Evolutionary conservation across 2,888 invertebrate species (phyloP).

Genomic region (Leptarthrus brevirostris): DNA sequence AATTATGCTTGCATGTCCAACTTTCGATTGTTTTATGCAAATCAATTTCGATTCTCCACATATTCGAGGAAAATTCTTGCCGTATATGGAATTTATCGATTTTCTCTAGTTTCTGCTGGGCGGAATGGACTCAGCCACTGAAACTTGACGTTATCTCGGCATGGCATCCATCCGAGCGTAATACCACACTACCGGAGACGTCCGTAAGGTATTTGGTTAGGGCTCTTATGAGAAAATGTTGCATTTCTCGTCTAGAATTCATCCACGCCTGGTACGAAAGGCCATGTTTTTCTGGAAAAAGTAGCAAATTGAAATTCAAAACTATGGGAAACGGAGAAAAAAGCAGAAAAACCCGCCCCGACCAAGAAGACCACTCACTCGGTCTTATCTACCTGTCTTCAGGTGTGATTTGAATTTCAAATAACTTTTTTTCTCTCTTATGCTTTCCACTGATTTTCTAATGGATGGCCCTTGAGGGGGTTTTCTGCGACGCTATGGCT

Average conservation of each 20-base stretch:
- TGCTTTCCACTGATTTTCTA: too few species aligned
- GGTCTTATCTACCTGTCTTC: too few species aligned
- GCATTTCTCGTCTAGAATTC: slow-evolving; percentile 42
- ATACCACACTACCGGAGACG: slow-evolving; percentile 3
- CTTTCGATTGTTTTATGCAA: too few species aligned
- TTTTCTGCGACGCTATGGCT: too few species aligned
- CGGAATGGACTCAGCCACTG: not conserved
- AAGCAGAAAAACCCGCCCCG: not conserved
- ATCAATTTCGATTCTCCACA: too few species aligned
- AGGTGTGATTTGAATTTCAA: not conserved
- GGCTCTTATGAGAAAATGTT: too few species aligned
- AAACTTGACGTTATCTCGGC: slow-evolving; percentile 27
- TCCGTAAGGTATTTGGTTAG: not conserved
- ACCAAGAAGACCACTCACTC: not conserved
- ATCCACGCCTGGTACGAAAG: slow-evolving; percentile 58
- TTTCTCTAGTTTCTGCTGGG: not conserved
- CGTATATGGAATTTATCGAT: slow-evolving; percentile 32
- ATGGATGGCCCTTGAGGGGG: too few species aligned
- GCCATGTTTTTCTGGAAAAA: slow-evolving; percentile 61
- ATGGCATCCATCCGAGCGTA: not conserved
- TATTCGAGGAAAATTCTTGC: not conserved
- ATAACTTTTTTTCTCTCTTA: not conserved
- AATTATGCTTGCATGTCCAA: too few species aligned
- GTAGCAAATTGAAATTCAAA: slow-evolving; percentile 53
- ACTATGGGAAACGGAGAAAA: slow-evolving; percentile 27